Percentiles rank a stretch among this genome's conserved stretches.
phyloP scores from a whole-genome alignment of 2,113 vertebrate genomes.

The Maylandia zebra region DNA sequence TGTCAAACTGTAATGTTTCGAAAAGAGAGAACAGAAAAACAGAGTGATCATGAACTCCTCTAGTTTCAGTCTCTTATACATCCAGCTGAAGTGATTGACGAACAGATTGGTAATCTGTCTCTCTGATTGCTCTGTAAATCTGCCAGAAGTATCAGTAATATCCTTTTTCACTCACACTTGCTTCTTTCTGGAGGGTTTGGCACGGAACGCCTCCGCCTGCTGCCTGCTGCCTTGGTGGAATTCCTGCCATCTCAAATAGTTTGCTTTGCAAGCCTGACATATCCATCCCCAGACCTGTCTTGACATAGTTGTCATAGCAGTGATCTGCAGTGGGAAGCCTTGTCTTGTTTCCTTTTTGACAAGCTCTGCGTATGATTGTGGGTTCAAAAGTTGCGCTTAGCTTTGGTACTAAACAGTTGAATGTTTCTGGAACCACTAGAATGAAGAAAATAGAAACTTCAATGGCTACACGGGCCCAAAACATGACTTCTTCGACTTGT shows the following conservation, averaged over 20 bases:
- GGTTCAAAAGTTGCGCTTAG: not conserved
- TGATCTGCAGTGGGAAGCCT: slow-evolving; percentile 9
- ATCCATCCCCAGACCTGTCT: not conserved
- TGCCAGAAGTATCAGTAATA: slow-evolving; percentile 18
- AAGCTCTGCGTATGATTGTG: not conserved
- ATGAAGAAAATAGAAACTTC: not conserved
- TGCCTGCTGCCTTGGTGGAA: slow-evolving; percentile 4
- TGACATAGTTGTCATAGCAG: slow-evolving; percentile 33
- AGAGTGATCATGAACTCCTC: slow-evolving; percentile 1
- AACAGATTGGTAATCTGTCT: not conserved
- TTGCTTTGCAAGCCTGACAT: slow-evolving; percentile 29
- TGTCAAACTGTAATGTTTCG: not conserved
- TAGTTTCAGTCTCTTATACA: not conserved
- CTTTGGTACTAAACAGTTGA: not conserved
- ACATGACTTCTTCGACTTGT: not conserved
- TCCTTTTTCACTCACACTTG: slow-evolving; percentile 2
- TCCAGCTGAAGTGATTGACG: not conserved
- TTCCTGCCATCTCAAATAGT: slow-evolving; percentile 9
- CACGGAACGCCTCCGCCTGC: not conserved
- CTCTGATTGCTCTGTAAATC: slow-evolving; percentile 26
- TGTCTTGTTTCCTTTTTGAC: not conserved
- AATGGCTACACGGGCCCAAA: not conserved
- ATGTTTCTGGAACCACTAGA: not conserved
- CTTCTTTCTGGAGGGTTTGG: slow-evolving; percentile 6
- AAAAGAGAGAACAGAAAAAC: not conserved